Conservation (phyloP, 1,140 invertebrate genomes). For the Bombus turneri region DNA sequence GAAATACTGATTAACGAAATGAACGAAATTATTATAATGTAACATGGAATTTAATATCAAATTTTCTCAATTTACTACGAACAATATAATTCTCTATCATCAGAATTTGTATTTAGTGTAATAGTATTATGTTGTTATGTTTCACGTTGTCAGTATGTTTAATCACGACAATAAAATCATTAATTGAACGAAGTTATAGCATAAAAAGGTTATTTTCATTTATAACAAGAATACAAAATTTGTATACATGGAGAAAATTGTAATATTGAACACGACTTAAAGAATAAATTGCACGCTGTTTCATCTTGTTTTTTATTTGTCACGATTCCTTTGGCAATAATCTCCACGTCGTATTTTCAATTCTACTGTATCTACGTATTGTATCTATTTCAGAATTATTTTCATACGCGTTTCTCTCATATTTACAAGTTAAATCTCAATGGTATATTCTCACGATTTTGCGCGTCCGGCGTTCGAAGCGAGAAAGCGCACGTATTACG, state of each 20-base stretch:
- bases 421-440: conserved; percentile 25
- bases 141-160: no score
- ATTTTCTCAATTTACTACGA: no score
- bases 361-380: neutral
- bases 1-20: no score
- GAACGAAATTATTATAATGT: no score
- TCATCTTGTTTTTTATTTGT: neutral
- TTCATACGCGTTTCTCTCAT: conserved; percentile 16
- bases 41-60: no score
- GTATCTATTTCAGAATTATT: neutral
- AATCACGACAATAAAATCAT: no score
- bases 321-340: neutral
- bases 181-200: no score
- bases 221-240: neutral
- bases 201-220: neutral
- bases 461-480: conserved; percentile 15
- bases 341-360: neutral
- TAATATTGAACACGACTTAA: neutral
- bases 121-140: no score
- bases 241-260: neutral
- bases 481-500: conserved; percentile 40
- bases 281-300: neutral
- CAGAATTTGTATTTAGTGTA: no score
- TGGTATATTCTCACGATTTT: conserved; percentile 38
- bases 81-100: no score